A percentile compares a stretch with the other conserved stretches of the same genome.
Conservation (phyloP, 2,113 vertebrate genomes). For the Ovis canadensis region DNA sequence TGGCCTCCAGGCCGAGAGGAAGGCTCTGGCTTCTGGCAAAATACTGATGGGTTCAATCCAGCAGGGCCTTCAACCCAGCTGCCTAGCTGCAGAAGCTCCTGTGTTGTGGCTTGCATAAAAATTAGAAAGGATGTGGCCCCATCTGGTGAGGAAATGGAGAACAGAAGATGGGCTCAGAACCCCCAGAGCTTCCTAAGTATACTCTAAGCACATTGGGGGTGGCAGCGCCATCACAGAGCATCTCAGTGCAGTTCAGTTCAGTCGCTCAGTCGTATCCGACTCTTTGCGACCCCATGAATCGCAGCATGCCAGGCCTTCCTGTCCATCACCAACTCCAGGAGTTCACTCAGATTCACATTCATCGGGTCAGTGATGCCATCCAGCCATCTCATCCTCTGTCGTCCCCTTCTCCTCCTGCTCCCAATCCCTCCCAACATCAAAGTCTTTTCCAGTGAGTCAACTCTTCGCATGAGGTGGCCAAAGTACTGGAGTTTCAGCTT, state of each 20-base stretch:
- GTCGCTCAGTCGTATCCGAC: too few relatives aligned
- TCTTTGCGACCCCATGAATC: too few relatives aligned
- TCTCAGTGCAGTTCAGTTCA: neutral
- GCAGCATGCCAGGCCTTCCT: too few relatives aligned
- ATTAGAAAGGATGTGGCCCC: neutral
- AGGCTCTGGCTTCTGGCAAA: neutral
- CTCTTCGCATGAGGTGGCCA: too few relatives aligned
- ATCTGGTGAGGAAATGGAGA: slow-evolving; percentile 34
- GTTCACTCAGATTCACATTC: too few relatives aligned
- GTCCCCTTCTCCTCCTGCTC: too few relatives aligned
- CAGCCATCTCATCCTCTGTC: too few relatives aligned
- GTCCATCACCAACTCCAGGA: too few relatives aligned
- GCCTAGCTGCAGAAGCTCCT: neutral
- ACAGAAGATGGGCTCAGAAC: neutral
- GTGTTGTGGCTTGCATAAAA: slow-evolving; percentile 4
- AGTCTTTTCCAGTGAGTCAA: too few relatives aligned
- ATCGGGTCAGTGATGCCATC: too few relatives aligned
- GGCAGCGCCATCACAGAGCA: neutral
- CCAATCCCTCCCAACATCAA: too few relatives aligned
- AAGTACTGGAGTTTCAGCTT: too few relatives aligned
- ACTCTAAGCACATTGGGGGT: neutral
- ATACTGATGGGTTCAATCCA: neutral
- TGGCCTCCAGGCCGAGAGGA: neutral
- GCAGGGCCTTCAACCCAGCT: neutral
- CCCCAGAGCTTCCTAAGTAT: neutral